Conservation (phyloP, 2,113 vertebrate species). For the Brienomyrus brachyistius region DNA sequence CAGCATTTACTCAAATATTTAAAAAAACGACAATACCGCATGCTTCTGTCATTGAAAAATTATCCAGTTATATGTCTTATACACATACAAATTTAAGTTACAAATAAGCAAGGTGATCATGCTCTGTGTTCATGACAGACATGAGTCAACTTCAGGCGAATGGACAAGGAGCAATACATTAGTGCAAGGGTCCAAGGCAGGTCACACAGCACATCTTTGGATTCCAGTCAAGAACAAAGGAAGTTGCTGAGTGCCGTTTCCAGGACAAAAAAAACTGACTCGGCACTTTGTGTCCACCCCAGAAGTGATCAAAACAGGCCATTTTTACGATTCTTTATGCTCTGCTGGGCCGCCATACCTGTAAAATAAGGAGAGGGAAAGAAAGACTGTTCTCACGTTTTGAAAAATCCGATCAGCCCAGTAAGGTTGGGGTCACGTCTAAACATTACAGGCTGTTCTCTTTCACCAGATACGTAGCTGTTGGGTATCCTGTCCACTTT, state of each 20-base stretch:
- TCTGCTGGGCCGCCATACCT: conserved; percentile 2
- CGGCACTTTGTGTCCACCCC: not conserved
- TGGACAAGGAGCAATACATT: not conserved
- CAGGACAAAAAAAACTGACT: not conserved
- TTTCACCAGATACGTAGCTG: not conserved
- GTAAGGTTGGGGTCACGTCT: not conserved
- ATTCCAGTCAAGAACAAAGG: not conserved
- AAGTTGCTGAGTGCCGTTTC: not conserved
- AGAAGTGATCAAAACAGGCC: conserved; percentile 14
- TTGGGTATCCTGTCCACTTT: not conserved
- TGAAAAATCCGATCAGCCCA: not conserved
- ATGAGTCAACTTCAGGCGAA: not conserved
- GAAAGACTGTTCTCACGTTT: not conserved
- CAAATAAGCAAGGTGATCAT: not conserved
- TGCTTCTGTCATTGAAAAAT: not conserved
- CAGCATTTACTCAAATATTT: not conserved
- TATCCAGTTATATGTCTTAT: not conserved
- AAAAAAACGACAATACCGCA: not conserved
- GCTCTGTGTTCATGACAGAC: not conserved
- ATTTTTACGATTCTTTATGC: conserved; percentile 24
- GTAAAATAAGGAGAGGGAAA: not conserved
- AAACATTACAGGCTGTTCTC: not conserved
- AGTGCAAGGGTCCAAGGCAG: not conserved
- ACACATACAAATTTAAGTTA: not conserved
- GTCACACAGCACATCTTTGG: conserved; percentile 8